Conservation (phyloP, 2,797 vertebrate species). For the Myotis daubentonii region DNA sequence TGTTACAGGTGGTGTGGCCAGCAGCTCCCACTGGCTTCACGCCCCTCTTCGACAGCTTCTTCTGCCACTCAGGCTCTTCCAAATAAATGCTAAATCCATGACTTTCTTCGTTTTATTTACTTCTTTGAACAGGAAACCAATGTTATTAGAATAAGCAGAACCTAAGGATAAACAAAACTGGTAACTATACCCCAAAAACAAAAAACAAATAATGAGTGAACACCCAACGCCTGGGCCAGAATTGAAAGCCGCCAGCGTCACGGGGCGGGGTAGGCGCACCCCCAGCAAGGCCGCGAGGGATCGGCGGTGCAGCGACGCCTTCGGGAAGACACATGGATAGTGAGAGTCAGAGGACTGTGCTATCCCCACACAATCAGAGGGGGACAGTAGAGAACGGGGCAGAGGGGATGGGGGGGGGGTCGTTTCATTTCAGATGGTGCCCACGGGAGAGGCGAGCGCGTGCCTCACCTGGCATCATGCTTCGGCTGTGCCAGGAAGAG, state of each 20-base stretch:
- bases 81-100: neutral
- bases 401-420: neutral
- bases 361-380: neutral
- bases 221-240: neutral
- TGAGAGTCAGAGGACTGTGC: neutral
- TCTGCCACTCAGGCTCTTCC: neutral
- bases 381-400: neutral
- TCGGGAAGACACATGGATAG: neutral
- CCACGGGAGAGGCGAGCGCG: slow-evolving; percentile 57
- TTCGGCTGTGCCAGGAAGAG: slow-evolving; percentile 82
- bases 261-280: neutral
- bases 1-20: accelerated
- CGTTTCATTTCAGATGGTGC: slow-evolving; percentile 37
- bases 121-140: slow-evolving; percentile 1
- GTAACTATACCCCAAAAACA: no score
- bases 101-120: neutral
- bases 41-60: neutral
- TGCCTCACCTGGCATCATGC: slow-evolving; percentile 78
- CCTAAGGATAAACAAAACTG: neutral
- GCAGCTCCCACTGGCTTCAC: neutral
- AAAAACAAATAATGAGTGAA: neutral
- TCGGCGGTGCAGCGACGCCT: neutral
- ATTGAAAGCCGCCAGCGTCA: neutral
- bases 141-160: neutral
- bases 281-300: neutral